Conservation (phyloP, 2,888 invertebrate genomes). For the Oithona nana region DNA sequence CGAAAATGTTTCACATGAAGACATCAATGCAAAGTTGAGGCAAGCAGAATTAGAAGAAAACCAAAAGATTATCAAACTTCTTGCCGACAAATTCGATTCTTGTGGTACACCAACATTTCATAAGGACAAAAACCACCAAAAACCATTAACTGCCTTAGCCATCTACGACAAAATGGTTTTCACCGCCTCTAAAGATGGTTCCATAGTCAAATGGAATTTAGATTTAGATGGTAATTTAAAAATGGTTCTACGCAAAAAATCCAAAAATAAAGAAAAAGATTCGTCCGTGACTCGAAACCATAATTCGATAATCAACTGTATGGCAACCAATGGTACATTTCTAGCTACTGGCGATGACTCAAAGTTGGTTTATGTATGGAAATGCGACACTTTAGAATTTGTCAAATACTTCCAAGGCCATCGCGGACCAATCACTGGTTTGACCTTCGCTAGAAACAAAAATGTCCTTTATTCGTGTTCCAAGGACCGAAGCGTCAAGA, state of each 20-base stretch:
- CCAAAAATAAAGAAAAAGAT: slow-evolving; percentile 25
- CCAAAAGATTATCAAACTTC: slow-evolving; percentile 51
- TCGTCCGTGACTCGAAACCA: slow-evolving; percentile 23
- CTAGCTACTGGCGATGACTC: slow-evolving; percentile 50
- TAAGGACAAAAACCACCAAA: slow-evolving; percentile 54
- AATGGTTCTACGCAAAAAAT: slow-evolving; percentile 30
- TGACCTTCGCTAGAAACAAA: slow-evolving; percentile 64
- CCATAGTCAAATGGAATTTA: slow-evolving; percentile 60
- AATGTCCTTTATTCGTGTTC: slow-evolving; percentile 51
- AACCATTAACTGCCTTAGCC: slow-evolving; percentile 58
- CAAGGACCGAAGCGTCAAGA: slow-evolving; percentile 51
- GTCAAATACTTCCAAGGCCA: slow-evolving; percentile 61
- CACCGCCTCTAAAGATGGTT: slow-evolving; percentile 71
- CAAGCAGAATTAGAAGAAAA: slow-evolving; percentile 69
- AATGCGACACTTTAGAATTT: slow-evolving; percentile 51
- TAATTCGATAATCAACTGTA: slow-evolving; percentile 35
- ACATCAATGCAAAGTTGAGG: slow-evolving; percentile 49
- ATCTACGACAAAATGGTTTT: slow-evolving; percentile 53
- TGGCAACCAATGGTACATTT: slow-evolving; percentile 60
- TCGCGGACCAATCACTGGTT: slow-evolving; percentile 47
- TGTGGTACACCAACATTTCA: slow-evolving; percentile 33
- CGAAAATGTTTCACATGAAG: slow-evolving; percentile 40
- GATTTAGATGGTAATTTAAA: slow-evolving; percentile 25
- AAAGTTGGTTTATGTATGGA: slow-evolving; percentile 60
- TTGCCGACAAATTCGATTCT: slow-evolving; percentile 35